phyloP scores from a whole-genome alignment of 2,888 invertebrate genomes.

The Sesamia inferens region DNA sequence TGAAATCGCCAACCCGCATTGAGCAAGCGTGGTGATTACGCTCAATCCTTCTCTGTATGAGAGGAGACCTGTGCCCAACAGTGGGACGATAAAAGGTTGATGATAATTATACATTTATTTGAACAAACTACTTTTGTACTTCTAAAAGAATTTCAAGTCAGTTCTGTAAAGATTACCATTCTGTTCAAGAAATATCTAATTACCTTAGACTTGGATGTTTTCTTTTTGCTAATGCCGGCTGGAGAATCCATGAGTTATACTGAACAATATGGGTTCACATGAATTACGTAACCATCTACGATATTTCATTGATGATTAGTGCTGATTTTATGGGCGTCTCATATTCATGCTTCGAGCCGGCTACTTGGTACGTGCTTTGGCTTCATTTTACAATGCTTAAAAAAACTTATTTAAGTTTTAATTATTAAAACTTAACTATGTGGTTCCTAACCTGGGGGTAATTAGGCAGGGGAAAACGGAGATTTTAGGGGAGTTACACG shows the following conservation, averaged over 20 bases:
- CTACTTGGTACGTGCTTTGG: neutral
- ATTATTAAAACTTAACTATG: no score
- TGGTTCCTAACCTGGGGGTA: no score
- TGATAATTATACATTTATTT: neutral
- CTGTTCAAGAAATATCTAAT: no score
- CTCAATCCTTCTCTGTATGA: no score
- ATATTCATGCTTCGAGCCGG: constrained; percentile 8
- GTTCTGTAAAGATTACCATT: neutral
- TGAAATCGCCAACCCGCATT: no score
- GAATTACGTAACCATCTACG: no score
- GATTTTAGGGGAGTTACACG: no score
- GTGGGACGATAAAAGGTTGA: no score
- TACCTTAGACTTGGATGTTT: neutral
- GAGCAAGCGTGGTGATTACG: no score
- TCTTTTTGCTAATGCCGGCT: neutral
- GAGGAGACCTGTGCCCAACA: no score
- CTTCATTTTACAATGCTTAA: neutral
- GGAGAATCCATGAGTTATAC: neutral
- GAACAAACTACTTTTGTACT: neutral
- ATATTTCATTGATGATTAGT: neutral
- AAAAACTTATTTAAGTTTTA: neutral
- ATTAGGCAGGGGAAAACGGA: no score
- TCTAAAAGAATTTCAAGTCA: neutral
- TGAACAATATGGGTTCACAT: neutral
- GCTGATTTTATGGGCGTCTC: neutral